A percentile compares a stretch with the other conserved stretches of the same genome.
phyloP scores from a whole-genome alignment of 2,797 vertebrate genomes.

The Sternotherus odoratus region DNA sequence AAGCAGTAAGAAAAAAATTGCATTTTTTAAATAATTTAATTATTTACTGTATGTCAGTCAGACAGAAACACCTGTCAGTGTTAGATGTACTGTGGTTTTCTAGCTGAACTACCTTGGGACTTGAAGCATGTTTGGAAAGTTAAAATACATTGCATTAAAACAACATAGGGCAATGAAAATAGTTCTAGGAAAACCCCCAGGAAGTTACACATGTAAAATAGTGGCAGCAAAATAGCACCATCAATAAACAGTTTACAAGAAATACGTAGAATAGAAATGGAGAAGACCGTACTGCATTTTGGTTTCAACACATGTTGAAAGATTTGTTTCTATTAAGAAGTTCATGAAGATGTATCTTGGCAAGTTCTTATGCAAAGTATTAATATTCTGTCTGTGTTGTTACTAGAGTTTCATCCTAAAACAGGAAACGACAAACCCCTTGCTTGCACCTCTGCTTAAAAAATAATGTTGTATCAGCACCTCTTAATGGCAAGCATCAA shows the following conservation, averaged over 20 bases:
- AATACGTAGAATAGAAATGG: not conserved
- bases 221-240: not conserved
- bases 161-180: not conserved
- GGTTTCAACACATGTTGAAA: not conserved
- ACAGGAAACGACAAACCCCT: not conserved
- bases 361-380: not conserved
- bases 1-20: slow-evolving; percentile 87
- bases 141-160: not conserved
- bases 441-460: accelerated
- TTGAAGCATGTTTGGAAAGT: not conserved
- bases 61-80: not conserved
- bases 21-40: accelerated
- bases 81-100: not conserved
- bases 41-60: accelerated
- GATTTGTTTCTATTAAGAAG: not conserved
- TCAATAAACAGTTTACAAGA: not conserved
- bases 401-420: not conserved
- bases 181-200: slow-evolving; percentile 13
- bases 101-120: not conserved
- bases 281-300: not conserved
- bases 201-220: not conserved
- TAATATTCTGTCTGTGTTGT: not conserved
- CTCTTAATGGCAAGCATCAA: not conserved
- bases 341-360: not conserved
- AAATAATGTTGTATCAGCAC: not conserved